Evolutionary conservation across 2,113 vertebrate genomes (phyloP).

Genomic region (Osmerus mordax): DNA sequence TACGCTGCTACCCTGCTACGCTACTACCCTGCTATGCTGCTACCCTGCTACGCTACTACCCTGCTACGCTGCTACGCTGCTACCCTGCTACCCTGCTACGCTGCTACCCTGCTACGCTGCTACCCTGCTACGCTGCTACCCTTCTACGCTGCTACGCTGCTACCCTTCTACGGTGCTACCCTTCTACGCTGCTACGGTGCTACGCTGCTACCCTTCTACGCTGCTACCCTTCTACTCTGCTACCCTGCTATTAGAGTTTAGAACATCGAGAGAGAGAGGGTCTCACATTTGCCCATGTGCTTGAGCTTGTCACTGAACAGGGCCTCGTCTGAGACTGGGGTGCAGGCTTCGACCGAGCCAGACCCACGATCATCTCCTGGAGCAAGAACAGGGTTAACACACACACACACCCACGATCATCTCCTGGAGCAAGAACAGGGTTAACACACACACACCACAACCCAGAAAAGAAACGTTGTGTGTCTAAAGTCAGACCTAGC

Average conservation of each 20-base stretch:
- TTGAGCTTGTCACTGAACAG: slow-evolving; percentile 93
- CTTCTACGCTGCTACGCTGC: too few species aligned
- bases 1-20: too few species aligned
- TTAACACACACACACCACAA: not conserved
- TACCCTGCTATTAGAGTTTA: not conserved
- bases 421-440: slow-evolving; percentile 64
- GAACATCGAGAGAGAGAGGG: not conserved
- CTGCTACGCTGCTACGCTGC: too few species aligned
- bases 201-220: too few species aligned
- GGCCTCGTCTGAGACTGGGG: slow-evolving; percentile 85
- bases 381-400: slow-evolving; percentile 19
- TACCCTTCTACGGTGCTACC: too few species aligned
- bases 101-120: too few species aligned
- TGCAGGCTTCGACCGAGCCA: slow-evolving; percentile 70
- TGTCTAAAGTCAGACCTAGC: not conserved
- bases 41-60: too few species aligned
- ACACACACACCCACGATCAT: slow-evolving; percentile 52
- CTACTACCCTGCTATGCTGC: too few species aligned
- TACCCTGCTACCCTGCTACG: too few species aligned
- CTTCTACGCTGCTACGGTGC: too few species aligned
- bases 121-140: too few species aligned
- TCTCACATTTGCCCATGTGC: slow-evolving; percentile 98
- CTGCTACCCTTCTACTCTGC: too few species aligned
- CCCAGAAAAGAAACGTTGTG: not conserved
- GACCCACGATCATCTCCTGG: slow-evolving; percentile 72